A percentile compares a stretch with the other conserved stretches of the same genome.
Conservation (phyloP, 2,797 vertebrate species). For the Bradypus variegatus region DNA sequence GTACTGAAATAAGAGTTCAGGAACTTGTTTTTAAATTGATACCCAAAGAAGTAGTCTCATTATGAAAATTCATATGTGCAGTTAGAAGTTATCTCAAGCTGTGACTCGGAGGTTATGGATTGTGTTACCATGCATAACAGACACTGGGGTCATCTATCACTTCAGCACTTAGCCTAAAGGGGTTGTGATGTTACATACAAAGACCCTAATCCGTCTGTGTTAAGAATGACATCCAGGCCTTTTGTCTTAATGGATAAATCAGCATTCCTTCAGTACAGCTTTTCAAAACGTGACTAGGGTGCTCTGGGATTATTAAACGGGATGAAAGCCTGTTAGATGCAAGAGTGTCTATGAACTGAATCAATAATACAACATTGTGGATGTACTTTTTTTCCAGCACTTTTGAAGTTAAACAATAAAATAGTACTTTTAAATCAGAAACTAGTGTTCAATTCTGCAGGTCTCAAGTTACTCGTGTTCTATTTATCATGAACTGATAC, state of each 20-base stretch:
- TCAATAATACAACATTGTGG: conserved; percentile 48
- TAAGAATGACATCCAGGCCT: conserved; percentile 42
- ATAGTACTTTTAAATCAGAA: neutral
- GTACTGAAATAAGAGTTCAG: neutral
- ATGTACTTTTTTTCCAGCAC: neutral
- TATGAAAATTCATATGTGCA: conserved; percentile 38
- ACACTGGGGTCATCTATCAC: neutral
- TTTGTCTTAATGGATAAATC: conserved; percentile 52
- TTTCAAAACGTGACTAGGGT: conserved; percentile 11
- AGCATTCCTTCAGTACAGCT: conserved; percentile 44
- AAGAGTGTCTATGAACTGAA: conserved; percentile 39
- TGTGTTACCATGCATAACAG: neutral
- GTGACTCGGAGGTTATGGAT: conserved; percentile 36
- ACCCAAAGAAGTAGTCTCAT: conserved; percentile 4
- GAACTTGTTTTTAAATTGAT: conserved; percentile 13
- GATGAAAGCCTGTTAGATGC: conserved; percentile 12
- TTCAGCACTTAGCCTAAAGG: conserved; percentile 11
- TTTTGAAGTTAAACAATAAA: conserved; percentile 51
- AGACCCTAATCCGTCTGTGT: conserved; percentile 52
- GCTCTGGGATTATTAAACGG: conserved; percentile 32
- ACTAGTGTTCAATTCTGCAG: neutral
- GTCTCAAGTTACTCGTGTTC: neutral
- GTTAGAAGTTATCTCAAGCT: conserved; percentile 43
- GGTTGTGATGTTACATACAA: conserved; percentile 14
- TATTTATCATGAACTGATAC: neutral